These are phyloP conservation scores for Siniperca scherzeri DNA, from an alignment of 2,797 vertebrate species.

Conservation along the genomic window DNA sequence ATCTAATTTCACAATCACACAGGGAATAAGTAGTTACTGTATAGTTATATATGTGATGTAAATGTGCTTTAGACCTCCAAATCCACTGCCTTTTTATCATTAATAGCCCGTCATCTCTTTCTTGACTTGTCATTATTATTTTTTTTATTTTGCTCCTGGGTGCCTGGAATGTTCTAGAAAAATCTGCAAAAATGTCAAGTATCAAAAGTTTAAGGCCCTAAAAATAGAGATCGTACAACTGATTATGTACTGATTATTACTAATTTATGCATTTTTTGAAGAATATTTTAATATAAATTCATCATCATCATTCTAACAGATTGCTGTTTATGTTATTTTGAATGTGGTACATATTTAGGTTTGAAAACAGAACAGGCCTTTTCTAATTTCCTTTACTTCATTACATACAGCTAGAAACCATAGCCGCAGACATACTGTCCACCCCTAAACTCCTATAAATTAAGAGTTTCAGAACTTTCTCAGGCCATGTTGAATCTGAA, in stretches of 20 bases:
- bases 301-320: background rate
- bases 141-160: background rate
- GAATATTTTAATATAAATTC: background rate
- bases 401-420: background rate
- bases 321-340: background rate
- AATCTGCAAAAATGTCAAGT: background rate
- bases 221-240: background rate
- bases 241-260: too few relatives aligned
- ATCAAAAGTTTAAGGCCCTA: background rate
- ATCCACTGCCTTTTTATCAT: background rate
- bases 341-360: background rate
- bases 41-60: background rate
- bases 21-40: background rate
- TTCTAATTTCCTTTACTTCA: background rate
- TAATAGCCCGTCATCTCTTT: background rate
- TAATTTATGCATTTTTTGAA: background rate
- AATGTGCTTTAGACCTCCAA: background rate
- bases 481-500: constrained; percentile 13
- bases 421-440: background rate
- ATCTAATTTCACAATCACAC: background rate
- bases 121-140: background rate
- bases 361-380: background rate
- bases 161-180: constrained; percentile 5
- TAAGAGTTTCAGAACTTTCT: constrained; percentile 30
- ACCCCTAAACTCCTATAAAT: background rate